Base-by-base conservation (phyloP, 2,888 invertebrate species). In the Antheraea assamensis region DNA sequence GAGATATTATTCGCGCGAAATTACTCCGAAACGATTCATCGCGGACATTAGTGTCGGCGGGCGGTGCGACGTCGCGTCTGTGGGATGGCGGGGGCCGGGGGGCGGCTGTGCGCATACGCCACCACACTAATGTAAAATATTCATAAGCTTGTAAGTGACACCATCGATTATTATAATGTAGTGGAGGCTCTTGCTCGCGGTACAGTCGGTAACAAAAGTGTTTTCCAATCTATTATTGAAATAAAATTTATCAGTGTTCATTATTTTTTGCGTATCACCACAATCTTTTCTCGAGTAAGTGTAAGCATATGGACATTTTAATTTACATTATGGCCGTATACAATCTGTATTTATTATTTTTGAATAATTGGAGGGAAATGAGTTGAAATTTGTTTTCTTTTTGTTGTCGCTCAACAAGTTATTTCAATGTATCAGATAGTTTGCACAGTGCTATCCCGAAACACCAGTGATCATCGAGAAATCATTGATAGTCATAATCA, bases 91-190 rank as follows among this genome's bases (percentile, higher is more conserved):
- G 66, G 31, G n/a, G 8, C 35, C n/a, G 68, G 17, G 30, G 19
- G 68, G 64, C 30, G 64, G 64, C 42, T 3, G 68, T 35, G 68
- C 68, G 35, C 68, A n/a, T 35, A 68, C 68, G 61, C 61, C 61
- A 35, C 35, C 24, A 21, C 21, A 68, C 35, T 61, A 82, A 82
- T 82, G 82, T 88, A 83, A 88, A 87, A 88, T 88, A 88, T 88
- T 88, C 88, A 88, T 88, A 85, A 83, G 83, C 79, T 78, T 78
- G 84, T 87, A 87, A 88, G 88, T 86, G 88, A 88, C 82, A 83
- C 82, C 88, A 87, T 88, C 88, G 88, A 87, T 88, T 88, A 87
- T 87, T 86, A 84, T 88, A 86, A 88, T 85, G 86, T 52, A 81
- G 80, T 78, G 81, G 78, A 76, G 78, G 80, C 78, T 76, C 77